Percentiles rank a stretch among this genome's conserved stretches.
These are phyloP conservation scores for Ceryle rudis DNA, from an alignment of 2,797 vertebrate species.

Conservation along the genomic window DNA sequence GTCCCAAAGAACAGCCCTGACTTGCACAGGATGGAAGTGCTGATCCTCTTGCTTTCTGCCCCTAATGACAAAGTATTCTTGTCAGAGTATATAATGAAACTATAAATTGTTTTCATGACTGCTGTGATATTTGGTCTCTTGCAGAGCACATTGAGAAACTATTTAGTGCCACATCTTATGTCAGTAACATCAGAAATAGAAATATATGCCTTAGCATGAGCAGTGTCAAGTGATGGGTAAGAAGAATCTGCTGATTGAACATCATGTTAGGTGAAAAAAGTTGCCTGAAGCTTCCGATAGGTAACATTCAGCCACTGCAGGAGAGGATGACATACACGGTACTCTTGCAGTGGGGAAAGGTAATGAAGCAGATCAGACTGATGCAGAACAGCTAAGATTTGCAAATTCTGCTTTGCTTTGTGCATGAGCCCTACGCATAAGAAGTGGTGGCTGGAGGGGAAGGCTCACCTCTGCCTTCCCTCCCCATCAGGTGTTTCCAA, in stretches of 20 bases:
- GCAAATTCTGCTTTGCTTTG: background rate
- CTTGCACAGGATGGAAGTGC: conserved; percentile 62
- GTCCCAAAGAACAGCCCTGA: conserved; percentile 61
- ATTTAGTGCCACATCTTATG: conserved; percentile 66
- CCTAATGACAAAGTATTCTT: conserved; percentile 75
- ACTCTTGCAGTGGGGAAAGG: background rate
- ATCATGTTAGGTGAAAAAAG: background rate
- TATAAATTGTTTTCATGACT: conserved; percentile 82
- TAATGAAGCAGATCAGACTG: background rate
- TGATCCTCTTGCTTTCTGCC: conserved; percentile 72
- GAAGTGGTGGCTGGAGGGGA: background rate
- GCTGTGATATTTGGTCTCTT: conserved; percentile 73
- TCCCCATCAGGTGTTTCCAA: background rate
- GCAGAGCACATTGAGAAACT: conserved; percentile 70
- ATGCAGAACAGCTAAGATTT: background rate
- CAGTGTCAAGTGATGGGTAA: background rate
- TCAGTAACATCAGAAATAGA: conserved; percentile 52
- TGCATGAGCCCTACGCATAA: background rate
- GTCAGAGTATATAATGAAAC: conserved; percentile 79
- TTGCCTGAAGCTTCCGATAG: background rate
- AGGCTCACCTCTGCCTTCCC: background rate
- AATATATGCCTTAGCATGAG: background rate
- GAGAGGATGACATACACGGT: background rate
- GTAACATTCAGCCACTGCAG: background rate
- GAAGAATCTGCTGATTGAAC: conserved; percentile 22